Evolutionary conservation across 2,113 vertebrate genomes (phyloP), one percentile per base, ranked within the genome.

Genomic region (Crotalus tigris): DNA sequence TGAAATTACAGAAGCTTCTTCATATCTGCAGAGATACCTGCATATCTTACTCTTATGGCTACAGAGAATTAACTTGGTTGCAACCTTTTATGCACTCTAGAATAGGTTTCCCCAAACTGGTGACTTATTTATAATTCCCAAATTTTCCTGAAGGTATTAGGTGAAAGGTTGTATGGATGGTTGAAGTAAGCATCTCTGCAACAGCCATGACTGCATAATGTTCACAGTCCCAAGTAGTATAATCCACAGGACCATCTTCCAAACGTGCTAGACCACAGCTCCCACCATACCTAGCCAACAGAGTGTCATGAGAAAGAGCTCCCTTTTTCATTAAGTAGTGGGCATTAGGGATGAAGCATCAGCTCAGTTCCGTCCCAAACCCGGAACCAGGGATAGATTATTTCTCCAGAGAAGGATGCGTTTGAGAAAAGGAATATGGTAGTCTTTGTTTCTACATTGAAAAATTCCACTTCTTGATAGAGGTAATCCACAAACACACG

Each of bases 401-500:
- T 88, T 94, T 93, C 97, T 87, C 97, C 97, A 0, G 96, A 96
- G 93, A 99, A 99, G 1, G 94, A 96, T 15, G 98, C 97, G 0
- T 90, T 96, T 1, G 75, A 96, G 95, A 98, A 98, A 2, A 97
- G 98, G 94, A 98, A 69, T 87, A 99, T 97, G 95, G 98, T 98
- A 19, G 93, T 46, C 1, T 97, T 98, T 0, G 97, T 97, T 2
- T 97, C 97, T 0, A 95, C 86, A 0, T 98, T 97, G 97, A 96
- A 97, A 88, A 99, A 99, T 1, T 98, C 98, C 91, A 99, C 98
- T 6, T 94, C 95, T 9, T 98, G 97, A 54, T 95, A 97, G 0
- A 96, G 91, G 0, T 98, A 98, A 95, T 99, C 98, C 91, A 99
- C 93, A 90, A 97, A 98, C 24, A 99, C 96, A 0, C 96, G 97